These are phyloP conservation scores for Siniperca knerii DNA, from an alignment of 2,113 vertebrate species.

Conservation along the genomic window DNA sequence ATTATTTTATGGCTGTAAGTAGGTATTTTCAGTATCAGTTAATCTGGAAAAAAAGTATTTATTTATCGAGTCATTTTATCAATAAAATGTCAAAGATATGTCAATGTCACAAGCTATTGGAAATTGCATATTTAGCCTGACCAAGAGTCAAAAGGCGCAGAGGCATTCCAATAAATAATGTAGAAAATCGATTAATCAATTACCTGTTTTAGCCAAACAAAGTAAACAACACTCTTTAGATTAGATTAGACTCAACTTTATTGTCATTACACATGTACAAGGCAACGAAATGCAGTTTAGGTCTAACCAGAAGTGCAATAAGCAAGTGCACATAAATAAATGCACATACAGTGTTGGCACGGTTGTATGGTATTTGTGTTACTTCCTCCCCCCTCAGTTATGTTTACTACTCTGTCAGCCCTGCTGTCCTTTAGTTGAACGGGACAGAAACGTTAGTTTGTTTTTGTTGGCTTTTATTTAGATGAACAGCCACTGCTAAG, in stretches of 20 bases:
- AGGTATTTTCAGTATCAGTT: not conserved
- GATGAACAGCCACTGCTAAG: conserved; percentile 23
- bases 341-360: no score
- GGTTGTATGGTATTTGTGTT: not conserved
- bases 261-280: no score
- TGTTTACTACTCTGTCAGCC: conserved; percentile 23
- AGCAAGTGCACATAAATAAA: no score
- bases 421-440: conserved; percentile 33
- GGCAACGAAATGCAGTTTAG: no score
- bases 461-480: conserved; percentile 50
- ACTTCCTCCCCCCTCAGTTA: not conserved
- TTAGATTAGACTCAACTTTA: no score
- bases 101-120: not conserved
- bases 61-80: not conserved
- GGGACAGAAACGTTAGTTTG: conserved; percentile 21
- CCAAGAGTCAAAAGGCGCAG: no score
- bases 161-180: not conserved
- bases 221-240: no score
- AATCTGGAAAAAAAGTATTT: not conserved
- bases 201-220: no score
- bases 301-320: no score
- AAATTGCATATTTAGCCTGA: no score
- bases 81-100: not conserved
- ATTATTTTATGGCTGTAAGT: not conserved
- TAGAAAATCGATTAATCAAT: no score